These are phyloP conservation scores for Calonectris borealis DNA, from an alignment of 2,113 vertebrate genomes.

Conservation along the genomic window DNA sequence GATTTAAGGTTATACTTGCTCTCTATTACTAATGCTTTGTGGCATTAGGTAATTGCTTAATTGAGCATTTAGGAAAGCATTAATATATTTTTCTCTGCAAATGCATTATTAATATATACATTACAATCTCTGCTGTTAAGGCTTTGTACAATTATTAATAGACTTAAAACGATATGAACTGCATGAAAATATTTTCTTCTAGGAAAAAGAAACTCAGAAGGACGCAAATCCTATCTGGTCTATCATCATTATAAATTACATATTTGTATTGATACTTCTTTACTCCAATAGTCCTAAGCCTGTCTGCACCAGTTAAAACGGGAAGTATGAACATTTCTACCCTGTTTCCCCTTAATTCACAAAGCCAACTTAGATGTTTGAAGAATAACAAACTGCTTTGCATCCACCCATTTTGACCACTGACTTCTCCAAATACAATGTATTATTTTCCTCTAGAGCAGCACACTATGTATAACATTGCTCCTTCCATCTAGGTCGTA, in stretches of 20 bases:
- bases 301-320: not conserved
- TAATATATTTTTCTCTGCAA: constrained; percentile 33
- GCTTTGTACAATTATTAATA: constrained; percentile 33
- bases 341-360: not conserved
- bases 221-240: not conserved
- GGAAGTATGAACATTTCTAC: not conserved
- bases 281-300: not conserved
- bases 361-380: not conserved
- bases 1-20: not conserved
- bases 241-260: not conserved
- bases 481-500: not conserved
- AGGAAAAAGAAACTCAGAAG: not conserved
- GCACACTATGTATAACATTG: fast-evolving
- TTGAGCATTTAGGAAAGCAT: constrained; percentile 33
- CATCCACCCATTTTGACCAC: not conserved
- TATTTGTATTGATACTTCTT: not conserved
- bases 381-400: not conserved
- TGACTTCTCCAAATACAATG: not conserved
- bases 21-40: not conserved
- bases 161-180: not conserved
- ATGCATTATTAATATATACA: constrained; percentile 49
- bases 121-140: constrained; percentile 11
- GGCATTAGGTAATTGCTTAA: constrained; percentile 39
- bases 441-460: not conserved
- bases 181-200: not conserved